Percentiles rank a stretch among this genome's conserved stretches.
phyloP scores from a whole-genome alignment of 2,888 invertebrate genomes.

The Melitaea athalia region DNA sequence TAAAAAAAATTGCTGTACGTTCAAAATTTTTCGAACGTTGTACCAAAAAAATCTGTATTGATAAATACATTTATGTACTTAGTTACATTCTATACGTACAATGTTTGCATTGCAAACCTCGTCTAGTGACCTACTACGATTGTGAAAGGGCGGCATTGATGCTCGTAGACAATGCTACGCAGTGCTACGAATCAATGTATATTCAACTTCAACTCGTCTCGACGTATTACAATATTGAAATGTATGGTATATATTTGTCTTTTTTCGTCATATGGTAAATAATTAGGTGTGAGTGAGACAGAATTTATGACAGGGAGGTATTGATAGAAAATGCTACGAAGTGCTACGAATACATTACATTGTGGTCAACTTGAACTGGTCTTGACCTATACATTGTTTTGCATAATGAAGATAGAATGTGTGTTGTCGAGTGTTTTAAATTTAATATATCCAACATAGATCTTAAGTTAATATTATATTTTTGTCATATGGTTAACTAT shows the following conservation, averaged over 20 bases:
- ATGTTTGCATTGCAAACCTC: too few species aligned
- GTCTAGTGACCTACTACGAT: too few species aligned
- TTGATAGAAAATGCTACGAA: too few species aligned
- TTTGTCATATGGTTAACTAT: background rate
- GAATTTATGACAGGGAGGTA: background rate
- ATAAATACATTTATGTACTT: too few species aligned
- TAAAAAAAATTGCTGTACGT: too few species aligned
- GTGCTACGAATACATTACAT: background rate
- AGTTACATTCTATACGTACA: background rate
- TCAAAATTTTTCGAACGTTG: too few species aligned
- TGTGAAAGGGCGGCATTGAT: too few species aligned
- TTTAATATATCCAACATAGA: background rate
- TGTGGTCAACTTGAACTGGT: slow-evolving; percentile 9
- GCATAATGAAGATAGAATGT: slow-evolving; percentile 1
- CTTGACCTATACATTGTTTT: slow-evolving; percentile 11
- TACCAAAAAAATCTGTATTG: too few species aligned
- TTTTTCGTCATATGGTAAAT: background rate
- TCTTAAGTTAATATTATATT: too few species aligned
- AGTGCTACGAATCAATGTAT: too few species aligned
- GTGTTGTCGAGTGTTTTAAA: slow-evolving; percentile 7
- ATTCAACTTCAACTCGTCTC: background rate
- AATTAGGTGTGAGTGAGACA: background rate
- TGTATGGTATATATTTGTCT: background rate
- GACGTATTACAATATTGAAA: background rate
- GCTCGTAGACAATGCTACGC: too few species aligned